phyloP scores from a whole-genome alignment of 1,140 invertebrate genomes.

The Lethocerus indicus region DNA sequence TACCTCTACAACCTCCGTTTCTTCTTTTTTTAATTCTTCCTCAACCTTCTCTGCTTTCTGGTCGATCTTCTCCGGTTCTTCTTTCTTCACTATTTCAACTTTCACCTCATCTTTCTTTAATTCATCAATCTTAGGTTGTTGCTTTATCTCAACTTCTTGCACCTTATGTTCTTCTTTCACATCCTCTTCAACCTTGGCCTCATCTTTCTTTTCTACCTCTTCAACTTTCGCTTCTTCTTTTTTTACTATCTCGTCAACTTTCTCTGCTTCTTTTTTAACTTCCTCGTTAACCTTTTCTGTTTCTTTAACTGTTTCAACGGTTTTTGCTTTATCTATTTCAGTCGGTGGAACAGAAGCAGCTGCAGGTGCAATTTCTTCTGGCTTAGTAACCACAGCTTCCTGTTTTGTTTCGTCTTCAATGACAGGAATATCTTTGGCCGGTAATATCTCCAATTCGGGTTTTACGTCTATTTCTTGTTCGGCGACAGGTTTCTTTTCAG shows the following conservation, averaged over 20 bases:
- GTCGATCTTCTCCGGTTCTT: background rate
- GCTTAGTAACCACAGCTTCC: too few species aligned
- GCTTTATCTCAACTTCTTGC: background rate
- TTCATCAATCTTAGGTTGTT: background rate
- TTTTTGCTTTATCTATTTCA: slow-evolving; percentile 10
- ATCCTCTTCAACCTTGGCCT: background rate
- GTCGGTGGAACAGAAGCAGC: too few species aligned
- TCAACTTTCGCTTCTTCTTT: slow-evolving; percentile 10
- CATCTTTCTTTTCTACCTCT: slow-evolving; percentile 12
- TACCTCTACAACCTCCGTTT: slow-evolving; percentile 20
- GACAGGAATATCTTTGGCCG: too few species aligned
- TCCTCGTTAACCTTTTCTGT: background rate
- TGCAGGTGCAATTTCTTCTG: too few species aligned
- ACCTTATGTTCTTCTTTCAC: background rate
- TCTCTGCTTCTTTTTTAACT: background rate
- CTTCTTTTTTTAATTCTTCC: background rate
- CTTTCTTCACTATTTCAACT: background rate
- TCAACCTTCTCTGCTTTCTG: slow-evolving; percentile 20
- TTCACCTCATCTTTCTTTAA: background rate
- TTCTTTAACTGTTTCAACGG: slow-evolving; percentile 11
- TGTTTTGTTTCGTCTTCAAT: too few species aligned
- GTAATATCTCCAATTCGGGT: too few species aligned
- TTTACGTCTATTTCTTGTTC: too few species aligned
- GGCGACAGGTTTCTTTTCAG: too few species aligned
- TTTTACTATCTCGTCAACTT: background rate